Conservation (phyloP, 64 coral and sea anemone genomes). For the Astreopora myriophthalma region DNA sequence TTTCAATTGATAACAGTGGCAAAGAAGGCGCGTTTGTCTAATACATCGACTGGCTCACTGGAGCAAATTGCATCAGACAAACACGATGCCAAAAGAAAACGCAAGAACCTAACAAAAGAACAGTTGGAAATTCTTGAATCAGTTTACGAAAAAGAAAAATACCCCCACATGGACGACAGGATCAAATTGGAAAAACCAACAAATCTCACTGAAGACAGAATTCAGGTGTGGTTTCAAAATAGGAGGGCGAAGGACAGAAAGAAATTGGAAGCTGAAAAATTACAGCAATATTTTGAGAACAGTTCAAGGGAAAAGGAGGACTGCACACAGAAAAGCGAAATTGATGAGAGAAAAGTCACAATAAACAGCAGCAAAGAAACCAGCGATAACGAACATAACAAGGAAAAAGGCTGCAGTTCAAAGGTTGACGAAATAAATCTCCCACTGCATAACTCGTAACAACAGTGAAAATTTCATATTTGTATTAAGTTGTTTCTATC, state of each 20-base stretch:
- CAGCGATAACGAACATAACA: constrained; percentile 4
- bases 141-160: constrained; percentile 48
- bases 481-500: too few species aligned
- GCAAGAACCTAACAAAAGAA: constrained; percentile 67
- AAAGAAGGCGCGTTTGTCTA: constrained; percentile 12
- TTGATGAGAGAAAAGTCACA: background rate
- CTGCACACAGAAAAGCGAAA: background rate
- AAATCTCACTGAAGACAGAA: constrained; percentile 39
- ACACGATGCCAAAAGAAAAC: constrained; percentile 49
- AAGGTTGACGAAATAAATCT: background rate
- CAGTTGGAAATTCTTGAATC: constrained; percentile 64
- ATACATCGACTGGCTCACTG: background rate
- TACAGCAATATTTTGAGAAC: constrained; percentile 8
- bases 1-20: background rate
- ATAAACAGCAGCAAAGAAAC: background rate
- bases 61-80: constrained; percentile 19
- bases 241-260: constrained; percentile 65
- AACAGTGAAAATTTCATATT: too few species aligned
- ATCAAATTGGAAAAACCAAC: constrained; percentile 36
- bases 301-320: background rate
- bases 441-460: background rate
- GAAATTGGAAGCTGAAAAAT: constrained; percentile 15
- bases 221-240: constrained; percentile 79
- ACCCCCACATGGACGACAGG: constrained; percentile 60
- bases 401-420: too few species aligned